Base-by-base conservation (phyloP, 2,113 vertebrate genomes). In the Xenus cinereus region DNA sequence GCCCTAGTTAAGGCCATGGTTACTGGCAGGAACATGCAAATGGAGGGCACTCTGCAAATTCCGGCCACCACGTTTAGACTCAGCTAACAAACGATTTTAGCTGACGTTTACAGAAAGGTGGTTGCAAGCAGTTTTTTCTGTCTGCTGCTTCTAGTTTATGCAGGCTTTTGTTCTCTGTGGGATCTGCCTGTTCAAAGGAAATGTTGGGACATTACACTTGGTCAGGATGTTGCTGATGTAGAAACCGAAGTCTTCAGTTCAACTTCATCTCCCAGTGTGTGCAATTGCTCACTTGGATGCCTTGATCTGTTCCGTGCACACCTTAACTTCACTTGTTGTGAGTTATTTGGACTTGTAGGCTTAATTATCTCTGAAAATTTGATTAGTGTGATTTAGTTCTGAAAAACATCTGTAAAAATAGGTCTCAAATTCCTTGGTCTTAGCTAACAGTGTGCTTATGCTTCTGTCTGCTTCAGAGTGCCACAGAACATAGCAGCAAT, bases 341-440 rank as follows among this genome's bases (percentile, higher is more conserved):
- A 84, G 63, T 46, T 41, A 51, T 48, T 69, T 76, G 53, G 21
- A 88, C 33, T 56, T 60, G 10, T 24, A 80, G 45, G 33, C 30
- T 69, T 79, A 79, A 83, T 46, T 21, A 64, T 63, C 56, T 84
- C 67, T 95, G 53, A 68, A 92, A 85, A 72, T 68, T 56, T 90
- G 10, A 56, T 48, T 64, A 48, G 35, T 43, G 30, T 66, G 30
- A 81, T 54, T 82, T 87, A 79, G 68, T 60, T 83, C 39, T 79
- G 48, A 77, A 90, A 80, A 80, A 5, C 41, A 69, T 13, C 30
- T 69, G 23, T 80, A 73, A 87, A 90, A 93, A 57, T 45, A 74
- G n/a, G 9, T 80, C 39, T 66, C 23, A 74, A 15, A 48, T 21
- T 62, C 41, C 5, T 53, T 78, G 30, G 21, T 62, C 43, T 63